Evolutionary conservation across 2,888 invertebrate genomes (phyloP).

Genomic region (Axea sp.): DNA sequence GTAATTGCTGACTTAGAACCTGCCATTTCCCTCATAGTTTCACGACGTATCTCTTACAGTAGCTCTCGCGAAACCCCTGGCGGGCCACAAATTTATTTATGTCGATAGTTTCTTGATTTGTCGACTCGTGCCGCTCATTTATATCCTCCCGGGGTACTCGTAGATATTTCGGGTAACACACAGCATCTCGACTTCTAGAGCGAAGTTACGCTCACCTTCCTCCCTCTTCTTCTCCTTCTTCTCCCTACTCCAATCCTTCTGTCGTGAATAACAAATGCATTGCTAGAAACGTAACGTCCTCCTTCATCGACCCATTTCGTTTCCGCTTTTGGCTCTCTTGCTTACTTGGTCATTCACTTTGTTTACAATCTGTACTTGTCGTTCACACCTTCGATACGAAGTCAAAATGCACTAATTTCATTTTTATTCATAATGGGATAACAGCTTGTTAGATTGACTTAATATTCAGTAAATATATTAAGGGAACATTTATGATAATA

Average conservation of each 20-base stretch:
- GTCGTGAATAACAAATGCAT: slow-evolving; percentile 59
- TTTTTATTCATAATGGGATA: no score
- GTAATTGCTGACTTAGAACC: slow-evolving; percentile 77
- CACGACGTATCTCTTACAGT: slow-evolving; percentile 65
- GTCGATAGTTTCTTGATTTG: slow-evolving; percentile 80
- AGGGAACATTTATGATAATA: no score
- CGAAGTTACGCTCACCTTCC: slow-evolving; percentile 60
- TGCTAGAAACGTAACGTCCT: slow-evolving; percentile 50
- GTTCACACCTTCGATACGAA: slow-evolving; percentile 7
- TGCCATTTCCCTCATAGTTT: slow-evolving; percentile 74
- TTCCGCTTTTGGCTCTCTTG: slow-evolving; percentile 40
- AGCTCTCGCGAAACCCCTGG: slow-evolving; percentile 73
- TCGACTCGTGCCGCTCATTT: slow-evolving; percentile 78
- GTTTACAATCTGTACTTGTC: slow-evolving; percentile 39
- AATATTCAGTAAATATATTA: no score
- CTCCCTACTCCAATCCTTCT: slow-evolving; percentile 39
- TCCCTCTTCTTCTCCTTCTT: slow-evolving; percentile 7
- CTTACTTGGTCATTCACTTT: slow-evolving; percentile 51
- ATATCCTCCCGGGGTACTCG: slow-evolving; percentile 75
- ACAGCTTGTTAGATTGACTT: no score
- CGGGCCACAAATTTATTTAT: slow-evolving; percentile 79
- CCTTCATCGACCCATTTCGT: slow-evolving; percentile 54
- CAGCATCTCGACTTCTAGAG: slow-evolving; percentile 57
- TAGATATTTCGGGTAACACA: slow-evolving; percentile 71
- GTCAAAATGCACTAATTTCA: no score